Base-by-base conservation (phyloP, 1,140 invertebrate species). In the Steinernema feltiae region DNA sequence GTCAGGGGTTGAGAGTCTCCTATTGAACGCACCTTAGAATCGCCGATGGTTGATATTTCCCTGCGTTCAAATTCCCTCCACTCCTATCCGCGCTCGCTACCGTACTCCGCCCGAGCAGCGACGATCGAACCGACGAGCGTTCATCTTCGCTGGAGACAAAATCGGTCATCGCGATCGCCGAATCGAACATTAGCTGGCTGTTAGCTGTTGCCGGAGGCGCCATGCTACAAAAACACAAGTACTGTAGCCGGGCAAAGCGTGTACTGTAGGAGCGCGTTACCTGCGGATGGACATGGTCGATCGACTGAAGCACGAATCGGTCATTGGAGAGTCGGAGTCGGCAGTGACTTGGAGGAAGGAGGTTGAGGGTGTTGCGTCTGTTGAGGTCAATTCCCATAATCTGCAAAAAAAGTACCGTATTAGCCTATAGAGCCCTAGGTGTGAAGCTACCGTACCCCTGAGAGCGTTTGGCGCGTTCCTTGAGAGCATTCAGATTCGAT, bases 271-370 rank as follows among this genome's bases (percentile, higher is more conserved):
- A n/a, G 41, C 41, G 41, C 7, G 15, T 12, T 63, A 63, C 53
- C 53, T 63, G 7, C 53, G 15, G 53, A 63, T 21, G 15, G 53
- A 63, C 2, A 63, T 63, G 12, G 15, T 17, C 12, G 53, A 63
- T 12, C 53, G 53, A 21, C 53, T 63, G 53, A 63, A 63, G 53
- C 53, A 63, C 15, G 53, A 63, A 63, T 63, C 53, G 53, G 53
- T 63, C 53, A 63, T 63, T 63, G 53, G 53, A 27, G 53, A 63
- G 53, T 63, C 53, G 12, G 24, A 63, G 53, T 63, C 53, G 53
- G 53, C 53, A 63, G 53, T 63, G 53, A 27, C 53, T 63, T 63
- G 53, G 53, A 63, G 53, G 53, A 63, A 63, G 53, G 53, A 63
- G 24, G 53, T 63, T 3, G 53, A 63, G 53, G 53, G 53, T 7